Base-by-base conservation (phyloP, 2,888 invertebrate genomes). In the Apodemia mormo region DNA sequence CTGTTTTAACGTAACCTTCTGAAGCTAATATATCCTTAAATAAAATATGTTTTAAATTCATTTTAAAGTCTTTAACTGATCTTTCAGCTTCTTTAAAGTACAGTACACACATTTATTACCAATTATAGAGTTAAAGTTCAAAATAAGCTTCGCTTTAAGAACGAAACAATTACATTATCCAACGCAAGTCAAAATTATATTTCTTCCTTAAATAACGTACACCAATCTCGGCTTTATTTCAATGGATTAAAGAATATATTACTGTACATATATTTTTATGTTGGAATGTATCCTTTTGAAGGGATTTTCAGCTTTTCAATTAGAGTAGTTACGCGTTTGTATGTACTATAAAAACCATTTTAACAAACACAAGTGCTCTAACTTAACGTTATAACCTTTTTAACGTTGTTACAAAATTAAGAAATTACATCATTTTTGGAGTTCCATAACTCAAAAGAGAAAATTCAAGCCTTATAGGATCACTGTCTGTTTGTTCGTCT, bases 321-420 rank as follows among this genome's bases (percentile, higher is more conserved):
- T 68, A 68, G 65, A 68, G 65, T 33, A 33, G 22, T 65, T 52
- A 68, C 68, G 52, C 65, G 68, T 65, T 68, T 68, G 68, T 68
- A 52, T 68, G 64, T 68, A 54, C 64, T 22, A 64, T 68, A 40
- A 49, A 68, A 68, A 65, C 65, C 52, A 54, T 65, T 68, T 65
- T 68, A 54, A 65, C 58, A 33, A 61, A 61, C 58, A 30, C 49
- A 49, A 49, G 49, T 5, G 3, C 14, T 40, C 40, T 40, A 40
- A 40, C 40, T 40, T 40, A 40, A 40, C 40, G 40, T 7, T 40
- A 5, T 1, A 40, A 40, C 40, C 7, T 40, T 40, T 40, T 49
- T 49, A 49, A 49, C 14, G 49, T 49, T 49, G 49, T 49, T 49
- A 12, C 5, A 49, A 14, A 12, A 49, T 14, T 49, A 9, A 49